phyloP scores from a whole-genome alignment of 2,113 vertebrate species.

The Pholis gunnellus region DNA sequence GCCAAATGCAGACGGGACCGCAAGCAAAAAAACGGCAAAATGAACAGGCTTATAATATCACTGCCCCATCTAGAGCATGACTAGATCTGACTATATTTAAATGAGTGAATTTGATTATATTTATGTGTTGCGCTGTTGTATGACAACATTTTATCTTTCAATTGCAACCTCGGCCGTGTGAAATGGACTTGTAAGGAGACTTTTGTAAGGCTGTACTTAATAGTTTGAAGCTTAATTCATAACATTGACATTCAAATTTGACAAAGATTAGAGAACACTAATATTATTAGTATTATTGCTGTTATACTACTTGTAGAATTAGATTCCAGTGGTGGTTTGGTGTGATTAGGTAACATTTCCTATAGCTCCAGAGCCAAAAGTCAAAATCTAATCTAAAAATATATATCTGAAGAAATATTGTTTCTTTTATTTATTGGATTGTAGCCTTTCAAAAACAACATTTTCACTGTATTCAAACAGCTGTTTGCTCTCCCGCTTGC shows the following conservation, averaged over 20 bases:
- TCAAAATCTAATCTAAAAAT: neutral
- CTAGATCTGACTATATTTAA: too few species aligned
- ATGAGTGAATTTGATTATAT: neutral
- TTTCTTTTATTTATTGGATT: neutral
- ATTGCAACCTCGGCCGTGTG: too few species aligned
- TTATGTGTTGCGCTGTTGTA: neutral
- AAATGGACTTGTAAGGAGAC: too few species aligned
- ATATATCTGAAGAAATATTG: neutral
- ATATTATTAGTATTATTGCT: too few species aligned
- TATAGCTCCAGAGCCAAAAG: neutral
- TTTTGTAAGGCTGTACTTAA: too few species aligned
- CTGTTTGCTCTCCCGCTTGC: too few species aligned
- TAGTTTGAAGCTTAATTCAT: neutral
- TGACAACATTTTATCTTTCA: too few species aligned
- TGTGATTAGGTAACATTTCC: too few species aligned
- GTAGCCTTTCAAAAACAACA: neutral
- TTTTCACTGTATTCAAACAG: too few species aligned
- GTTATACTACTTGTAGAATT: neutral
- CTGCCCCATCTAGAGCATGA: neutral
- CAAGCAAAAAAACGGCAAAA: neutral
- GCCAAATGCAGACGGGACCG: neutral
- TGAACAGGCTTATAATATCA: neutral
- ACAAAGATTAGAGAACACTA: too few species aligned
- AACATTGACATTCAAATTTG: neutral
- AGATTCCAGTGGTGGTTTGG: neutral